phyloP scores from a whole-genome alignment of 2,797 vertebrate genomes.

The Sciaenops ocellatus region DNA sequence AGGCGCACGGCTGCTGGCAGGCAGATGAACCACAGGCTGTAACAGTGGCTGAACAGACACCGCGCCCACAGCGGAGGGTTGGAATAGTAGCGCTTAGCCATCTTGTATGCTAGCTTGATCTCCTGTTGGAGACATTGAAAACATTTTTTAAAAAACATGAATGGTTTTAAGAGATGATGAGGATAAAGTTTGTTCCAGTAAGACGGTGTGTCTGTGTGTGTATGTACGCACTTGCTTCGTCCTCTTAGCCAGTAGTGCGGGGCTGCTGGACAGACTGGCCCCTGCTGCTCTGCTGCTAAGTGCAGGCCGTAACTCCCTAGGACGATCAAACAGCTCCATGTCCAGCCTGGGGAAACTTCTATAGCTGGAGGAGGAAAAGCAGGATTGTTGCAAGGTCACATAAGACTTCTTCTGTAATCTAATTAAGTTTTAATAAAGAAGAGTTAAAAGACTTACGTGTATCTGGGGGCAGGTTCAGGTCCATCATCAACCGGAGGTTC shows the following conservation, averaged over 20 bases:
- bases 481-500: slow-evolving; percentile 89
- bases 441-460: slow-evolving; percentile 83
- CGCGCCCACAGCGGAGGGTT: slow-evolving; percentile 94
- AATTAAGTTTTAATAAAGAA: background rate
- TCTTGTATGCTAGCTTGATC: slow-evolving; percentile 95
- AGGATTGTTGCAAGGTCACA: background rate
- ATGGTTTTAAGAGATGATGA: background rate
- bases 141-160: background rate
- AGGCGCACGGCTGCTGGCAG: slow-evolving; percentile 91
- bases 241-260: slow-evolving; percentile 95
- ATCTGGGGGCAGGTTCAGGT: slow-evolving; percentile 83
- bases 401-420: background rate
- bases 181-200: background rate
- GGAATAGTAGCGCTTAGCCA: slow-evolving; percentile 92
- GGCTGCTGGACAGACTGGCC: slow-evolving; percentile 91
- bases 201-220: background rate
- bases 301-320: slow-evolving; percentile 88
- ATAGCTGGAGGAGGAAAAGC: slow-evolving; percentile 84
- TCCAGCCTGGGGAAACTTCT: slow-evolving; percentile 92
- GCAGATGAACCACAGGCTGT: slow-evolving; percentile 99
- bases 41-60: slow-evolving; percentile 96
- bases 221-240: slow-evolving; percentile 91
- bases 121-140: slow-evolving; percentile 83
- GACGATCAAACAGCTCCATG: slow-evolving; percentile 92
- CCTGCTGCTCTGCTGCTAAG: slow-evolving; percentile 88